Evolutionary conservation across 2,888 invertebrate genomes (phyloP).

Genomic region (Conus canariensis): DNA sequence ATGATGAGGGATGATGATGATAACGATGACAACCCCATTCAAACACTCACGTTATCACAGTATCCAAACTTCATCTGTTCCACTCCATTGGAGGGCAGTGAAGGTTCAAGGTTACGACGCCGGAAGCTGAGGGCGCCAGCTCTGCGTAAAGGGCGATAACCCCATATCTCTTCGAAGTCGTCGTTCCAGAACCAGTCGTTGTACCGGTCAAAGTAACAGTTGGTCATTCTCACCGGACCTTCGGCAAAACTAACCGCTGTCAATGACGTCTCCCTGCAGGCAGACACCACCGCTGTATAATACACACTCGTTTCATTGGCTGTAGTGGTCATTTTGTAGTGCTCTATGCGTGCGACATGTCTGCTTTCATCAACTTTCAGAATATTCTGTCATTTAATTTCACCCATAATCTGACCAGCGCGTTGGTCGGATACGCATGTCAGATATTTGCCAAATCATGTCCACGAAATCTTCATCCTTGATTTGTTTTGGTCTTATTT

Average conservation of each 20-base stretch:
- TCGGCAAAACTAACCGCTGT: conserved; percentile 17
- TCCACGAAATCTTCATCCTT: too few species aligned
- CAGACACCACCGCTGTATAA: background rate
- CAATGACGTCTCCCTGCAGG: background rate
- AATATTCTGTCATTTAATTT: too few species aligned
- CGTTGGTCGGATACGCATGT: too few species aligned
- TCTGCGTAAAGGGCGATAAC: conserved; percentile 25
- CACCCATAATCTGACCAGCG: too few species aligned
- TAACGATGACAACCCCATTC: background rate
- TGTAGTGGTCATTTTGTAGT: too few species aligned
- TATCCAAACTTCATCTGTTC: conserved; percentile 44
- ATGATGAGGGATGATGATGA: conserved; percentile 38
- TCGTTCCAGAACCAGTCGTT: conserved; percentile 34
- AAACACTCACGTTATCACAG: conserved; percentile 45
- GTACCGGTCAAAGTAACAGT: conserved; percentile 47
- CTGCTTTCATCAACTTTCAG: too few species aligned
- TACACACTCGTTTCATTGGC: too few species aligned
- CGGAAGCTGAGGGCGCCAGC: background rate
- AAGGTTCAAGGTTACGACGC: background rate
- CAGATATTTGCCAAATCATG: too few species aligned
- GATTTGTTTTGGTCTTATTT: too few species aligned
- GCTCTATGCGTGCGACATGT: too few species aligned
- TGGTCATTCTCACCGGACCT: conserved; percentile 41
- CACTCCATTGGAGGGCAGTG: conserved; percentile 33
- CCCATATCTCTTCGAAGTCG: background rate